Evolutionary conservation across 2,888 invertebrate species (phyloP).

Genomic region (Coecobrya sp.): DNA sequence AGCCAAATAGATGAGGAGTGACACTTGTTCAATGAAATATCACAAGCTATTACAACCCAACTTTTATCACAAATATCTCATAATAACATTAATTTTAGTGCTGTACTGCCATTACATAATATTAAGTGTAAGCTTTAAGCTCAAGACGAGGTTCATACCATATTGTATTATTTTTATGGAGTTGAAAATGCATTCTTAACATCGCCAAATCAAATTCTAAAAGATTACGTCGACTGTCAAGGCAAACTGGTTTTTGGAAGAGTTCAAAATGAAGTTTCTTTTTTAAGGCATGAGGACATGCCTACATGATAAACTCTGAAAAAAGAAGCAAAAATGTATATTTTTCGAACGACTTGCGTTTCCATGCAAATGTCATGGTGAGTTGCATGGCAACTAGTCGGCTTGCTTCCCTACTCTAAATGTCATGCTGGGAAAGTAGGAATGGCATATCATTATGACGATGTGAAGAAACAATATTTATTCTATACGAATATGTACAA

Average conservation of each 20-base stretch:
- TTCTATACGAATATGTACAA: not conserved
- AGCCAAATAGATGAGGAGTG: too few relatives aligned
- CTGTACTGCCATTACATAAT: too few relatives aligned
- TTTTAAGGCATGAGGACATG: conserved; percentile 28
- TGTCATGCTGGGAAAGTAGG: conserved; percentile 50
- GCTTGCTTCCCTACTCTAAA: conserved; percentile 34
- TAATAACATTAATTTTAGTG: too few relatives aligned
- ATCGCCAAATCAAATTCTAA: conserved; percentile 43
- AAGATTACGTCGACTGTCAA: conserved; percentile 74
- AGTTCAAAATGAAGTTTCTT: conserved; percentile 58
- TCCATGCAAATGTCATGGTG: conserved; percentile 26
- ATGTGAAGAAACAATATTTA: conserved; percentile 11
- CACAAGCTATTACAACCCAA: too few relatives aligned
- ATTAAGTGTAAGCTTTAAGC: not conserved
- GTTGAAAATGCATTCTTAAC: conserved; percentile 30
- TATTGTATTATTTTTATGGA: not conserved
- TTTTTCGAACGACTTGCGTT: not conserved
- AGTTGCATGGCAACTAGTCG: conserved; percentile 24
- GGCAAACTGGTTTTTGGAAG: conserved; percentile 83
- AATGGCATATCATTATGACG: conserved; percentile 54
- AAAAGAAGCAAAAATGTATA: conserved; percentile 35
- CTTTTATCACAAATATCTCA: too few relatives aligned
- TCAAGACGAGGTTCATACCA: not conserved
- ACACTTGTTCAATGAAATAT: too few relatives aligned
- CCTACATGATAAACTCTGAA: not conserved